Percentiles rank a stretch among this genome's conserved stretches.
Conservation (phyloP, 2,113 vertebrate genomes). For the Psilopogon haemacephalus region DNA sequence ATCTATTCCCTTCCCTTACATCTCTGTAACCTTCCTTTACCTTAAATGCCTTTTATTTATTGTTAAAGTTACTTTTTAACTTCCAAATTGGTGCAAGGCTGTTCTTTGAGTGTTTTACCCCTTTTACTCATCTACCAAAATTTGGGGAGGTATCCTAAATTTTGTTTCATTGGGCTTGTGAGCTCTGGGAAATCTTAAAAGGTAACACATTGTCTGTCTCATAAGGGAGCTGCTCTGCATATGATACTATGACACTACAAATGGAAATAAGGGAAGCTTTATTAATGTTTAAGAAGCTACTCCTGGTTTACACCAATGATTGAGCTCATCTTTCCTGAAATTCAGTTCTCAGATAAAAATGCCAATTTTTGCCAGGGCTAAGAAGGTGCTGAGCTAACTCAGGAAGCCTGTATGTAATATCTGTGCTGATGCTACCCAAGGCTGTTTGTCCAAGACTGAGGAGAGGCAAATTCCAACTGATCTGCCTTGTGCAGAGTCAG, state of each 20-base stretch:
- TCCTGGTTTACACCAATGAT: not conserved
- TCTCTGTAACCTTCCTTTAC: too few relatives aligned
- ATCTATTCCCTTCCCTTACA: too few relatives aligned
- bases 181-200: too few relatives aligned
- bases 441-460: not conserved
- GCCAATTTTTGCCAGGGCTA: not conserved
- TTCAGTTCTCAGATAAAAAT: not conserved
- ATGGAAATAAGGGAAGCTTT: not conserved
- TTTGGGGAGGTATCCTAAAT: too few relatives aligned
- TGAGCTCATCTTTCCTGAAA: not conserved
- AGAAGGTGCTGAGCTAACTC: not conserved
- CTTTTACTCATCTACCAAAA: too few relatives aligned
- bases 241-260: not conserved
- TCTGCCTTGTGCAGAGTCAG: not conserved
- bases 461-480: not conserved
- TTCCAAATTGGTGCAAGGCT: too few relatives aligned
- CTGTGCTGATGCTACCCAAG: not conserved
- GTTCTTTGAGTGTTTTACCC: too few relatives aligned
- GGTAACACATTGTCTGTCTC: not conserved
- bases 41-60: too few relatives aligned
- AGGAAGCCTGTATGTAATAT: not conserved
- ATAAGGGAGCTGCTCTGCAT: not conserved
- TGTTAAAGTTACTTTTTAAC: too few relatives aligned
- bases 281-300: not conserved
- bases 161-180: too few relatives aligned